Evolutionary conservation across 64 coral and sea anemone genomes (phyloP).

Genomic region (Stichodactyla mertensii): DNA sequence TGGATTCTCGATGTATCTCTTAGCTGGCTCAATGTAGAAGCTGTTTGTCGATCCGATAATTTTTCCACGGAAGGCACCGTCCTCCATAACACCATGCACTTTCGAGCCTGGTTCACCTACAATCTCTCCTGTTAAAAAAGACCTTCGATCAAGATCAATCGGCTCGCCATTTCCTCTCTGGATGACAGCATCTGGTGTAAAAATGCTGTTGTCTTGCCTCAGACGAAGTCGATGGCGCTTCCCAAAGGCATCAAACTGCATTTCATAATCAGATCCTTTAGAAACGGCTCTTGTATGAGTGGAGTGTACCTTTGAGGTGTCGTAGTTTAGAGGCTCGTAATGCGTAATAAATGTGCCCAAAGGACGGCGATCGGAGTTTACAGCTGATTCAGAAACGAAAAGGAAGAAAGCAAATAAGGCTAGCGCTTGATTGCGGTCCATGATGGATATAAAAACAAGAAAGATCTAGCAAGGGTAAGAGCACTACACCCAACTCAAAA

Average conservation of each 20-base stretch:
- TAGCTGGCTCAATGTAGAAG: slow-evolving; percentile 78
- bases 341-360: slow-evolving; percentile 67
- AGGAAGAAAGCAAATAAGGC: slow-evolving; percentile 11
- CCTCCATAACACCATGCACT: slow-evolving; percentile 78
- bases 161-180: slow-evolving; percentile 60
- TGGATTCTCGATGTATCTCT: slow-evolving; percentile 61
- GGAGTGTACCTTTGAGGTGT: slow-evolving; percentile 22
- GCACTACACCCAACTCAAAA: not conserved
- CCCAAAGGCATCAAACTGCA: slow-evolving; percentile 72
- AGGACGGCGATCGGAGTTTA: not conserved
- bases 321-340: slow-evolving; percentile 67
- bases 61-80: slow-evolving; percentile 86
- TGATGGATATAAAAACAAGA: not conserved
- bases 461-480: not conserved
- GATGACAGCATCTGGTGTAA: slow-evolving; percentile 77
- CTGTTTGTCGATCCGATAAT: slow-evolving; percentile 56
- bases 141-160: slow-evolving; percentile 71
- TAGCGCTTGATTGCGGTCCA: not conserved
- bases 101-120: slow-evolving; percentile 59
- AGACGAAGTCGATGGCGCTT: slow-evolving; percentile 47
- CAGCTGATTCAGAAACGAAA: slow-evolving; percentile 41
- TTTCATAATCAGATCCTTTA: slow-evolving; percentile 48
- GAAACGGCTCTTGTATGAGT: slow-evolving; percentile 55
- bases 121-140: slow-evolving; percentile 65
- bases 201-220: slow-evolving; percentile 53